A percentile compares a stretch with the other conserved stretches of the same genome.
Conservation (phyloP, 2,888 invertebrate species). For the Eudemis profundana region DNA sequence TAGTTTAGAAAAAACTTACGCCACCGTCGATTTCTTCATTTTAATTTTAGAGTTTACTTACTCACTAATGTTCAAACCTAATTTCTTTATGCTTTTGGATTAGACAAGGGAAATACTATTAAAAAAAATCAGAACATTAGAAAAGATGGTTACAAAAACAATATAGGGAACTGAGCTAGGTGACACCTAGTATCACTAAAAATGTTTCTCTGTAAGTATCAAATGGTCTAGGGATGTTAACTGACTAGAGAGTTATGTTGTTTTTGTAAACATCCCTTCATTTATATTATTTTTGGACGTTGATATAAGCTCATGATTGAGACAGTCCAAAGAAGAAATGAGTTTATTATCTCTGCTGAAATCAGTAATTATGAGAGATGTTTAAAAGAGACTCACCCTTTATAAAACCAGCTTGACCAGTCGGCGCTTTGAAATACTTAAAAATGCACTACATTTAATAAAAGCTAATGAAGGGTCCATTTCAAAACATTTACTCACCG, state of each 20-base stretch:
- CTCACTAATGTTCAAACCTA: not conserved
- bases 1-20: not conserved
- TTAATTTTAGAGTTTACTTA: conserved; percentile 4
- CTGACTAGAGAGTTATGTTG: no score
- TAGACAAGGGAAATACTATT: no score
- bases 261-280: no score
- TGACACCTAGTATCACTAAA: no score
- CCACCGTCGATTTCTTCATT: not conserved
- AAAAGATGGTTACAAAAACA: no score
- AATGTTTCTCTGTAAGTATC: no score
- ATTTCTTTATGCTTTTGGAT: not conserved
- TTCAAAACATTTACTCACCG: conserved; percentile 70
- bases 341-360: conserved; percentile 14
- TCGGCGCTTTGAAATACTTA: conserved; percentile 55
- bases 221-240: no score
- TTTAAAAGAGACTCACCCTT: conserved; percentile 34
- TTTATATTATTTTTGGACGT: not conserved
- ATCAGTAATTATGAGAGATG: conserved; percentile 6
- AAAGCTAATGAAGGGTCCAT: conserved; percentile 70
- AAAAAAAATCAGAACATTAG: no score
- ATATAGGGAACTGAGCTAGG: no score
- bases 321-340: not conserved
- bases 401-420: conserved; percentile 43
- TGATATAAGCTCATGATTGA: not conserved
- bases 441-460: conserved; percentile 64